A percentile compares a stretch with the other conserved stretches of the same genome.
phyloP scores from a whole-genome alignment of 2,888 invertebrate species.

The Acronicta alni region DNA sequence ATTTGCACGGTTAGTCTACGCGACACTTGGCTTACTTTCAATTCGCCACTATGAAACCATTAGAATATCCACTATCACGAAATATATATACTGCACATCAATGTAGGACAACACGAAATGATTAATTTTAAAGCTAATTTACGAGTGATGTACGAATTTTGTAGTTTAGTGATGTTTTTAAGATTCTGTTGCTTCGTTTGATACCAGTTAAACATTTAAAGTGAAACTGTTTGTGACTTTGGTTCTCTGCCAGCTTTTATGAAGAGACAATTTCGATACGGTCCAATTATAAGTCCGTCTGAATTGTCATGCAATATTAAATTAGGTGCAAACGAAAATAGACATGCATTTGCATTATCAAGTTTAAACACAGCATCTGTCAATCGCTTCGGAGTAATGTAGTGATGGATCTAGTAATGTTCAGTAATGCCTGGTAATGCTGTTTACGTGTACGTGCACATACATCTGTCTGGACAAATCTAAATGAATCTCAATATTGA shows the following conservation, averaged over 20 bases:
- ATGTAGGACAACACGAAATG: slow-evolving; percentile 47
- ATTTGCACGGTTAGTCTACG: slow-evolving; percentile 68
- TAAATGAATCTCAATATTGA: slow-evolving; percentile 38
- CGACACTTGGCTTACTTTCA: slow-evolving; percentile 81
- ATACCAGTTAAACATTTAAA: slow-evolving; percentile 24
- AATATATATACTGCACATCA: slow-evolving; percentile 58
- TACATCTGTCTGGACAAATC: slow-evolving; percentile 32
- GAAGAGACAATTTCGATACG: slow-evolving; percentile 70
- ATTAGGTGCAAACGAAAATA: slow-evolving; percentile 51
- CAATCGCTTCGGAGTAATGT: neutral
- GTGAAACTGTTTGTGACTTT: slow-evolving; percentile 56
- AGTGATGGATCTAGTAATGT: slow-evolving; percentile 10
- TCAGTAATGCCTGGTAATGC: slow-evolving; percentile 10
- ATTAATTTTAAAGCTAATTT: slow-evolving; percentile 43
- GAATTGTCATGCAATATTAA: slow-evolving; percentile 55
- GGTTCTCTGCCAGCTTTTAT: slow-evolving; percentile 73
- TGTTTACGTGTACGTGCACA: slow-evolving; percentile 19
- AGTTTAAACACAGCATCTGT: slow-evolving; percentile 27
- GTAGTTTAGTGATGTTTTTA: slow-evolving; percentile 7
- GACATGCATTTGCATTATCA: slow-evolving; percentile 31
- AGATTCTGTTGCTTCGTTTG: slow-evolving; percentile 11
- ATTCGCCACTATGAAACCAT: slow-evolving; percentile 65
- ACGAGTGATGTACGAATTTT: neutral
- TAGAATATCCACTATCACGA: slow-evolving; percentile 63
- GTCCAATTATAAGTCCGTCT: slow-evolving; percentile 66